Percentiles rank a stretch among this genome's conserved stretches.
These are phyloP conservation scores for Patiria pectinifera DNA, from an alignment of 53 echinoderm and acorn worm species.

Conservation along the genomic window DNA sequence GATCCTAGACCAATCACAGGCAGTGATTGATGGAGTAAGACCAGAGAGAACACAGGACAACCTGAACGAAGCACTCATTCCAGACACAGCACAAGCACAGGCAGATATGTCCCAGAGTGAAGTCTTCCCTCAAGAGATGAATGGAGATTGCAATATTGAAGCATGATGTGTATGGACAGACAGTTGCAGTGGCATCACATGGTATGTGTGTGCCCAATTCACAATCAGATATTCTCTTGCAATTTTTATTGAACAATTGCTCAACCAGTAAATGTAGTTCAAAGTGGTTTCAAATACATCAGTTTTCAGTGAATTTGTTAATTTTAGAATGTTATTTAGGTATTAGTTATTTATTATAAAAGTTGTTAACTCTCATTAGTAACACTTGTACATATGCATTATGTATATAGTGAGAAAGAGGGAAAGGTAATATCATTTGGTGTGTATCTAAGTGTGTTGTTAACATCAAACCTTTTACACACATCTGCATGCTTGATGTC, in stretches of 20 bases:
- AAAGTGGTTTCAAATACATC: not conserved
- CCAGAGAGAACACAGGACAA: not conserved
- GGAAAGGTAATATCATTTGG: not conserved
- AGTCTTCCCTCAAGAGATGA: constrained; percentile 26
- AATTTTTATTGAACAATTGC: not conserved
- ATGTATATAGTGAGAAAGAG: not conserved
- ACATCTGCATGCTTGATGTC: not conserved
- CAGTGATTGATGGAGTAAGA: not conserved
- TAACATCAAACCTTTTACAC: not conserved
- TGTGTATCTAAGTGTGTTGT: not conserved
- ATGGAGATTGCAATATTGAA: not conserved
- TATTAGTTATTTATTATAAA: not conserved
- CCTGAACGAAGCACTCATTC: not conserved
- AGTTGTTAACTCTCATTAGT: not conserved
- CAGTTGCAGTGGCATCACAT: not conserved
- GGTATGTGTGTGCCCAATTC: not conserved
- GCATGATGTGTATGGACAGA: not conserved
- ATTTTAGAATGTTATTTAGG: not conserved
- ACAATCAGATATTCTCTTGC: not conserved
- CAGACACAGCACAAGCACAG: not conserved
- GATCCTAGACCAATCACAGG: not conserved
- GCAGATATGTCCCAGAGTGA: not conserved
- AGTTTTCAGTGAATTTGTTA: not conserved
- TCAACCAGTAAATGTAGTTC: not conserved
- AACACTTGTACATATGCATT: not conserved